phyloP scores from a whole-genome alignment of 2,888 invertebrate species.

The Monoplex corrugatus region DNA sequence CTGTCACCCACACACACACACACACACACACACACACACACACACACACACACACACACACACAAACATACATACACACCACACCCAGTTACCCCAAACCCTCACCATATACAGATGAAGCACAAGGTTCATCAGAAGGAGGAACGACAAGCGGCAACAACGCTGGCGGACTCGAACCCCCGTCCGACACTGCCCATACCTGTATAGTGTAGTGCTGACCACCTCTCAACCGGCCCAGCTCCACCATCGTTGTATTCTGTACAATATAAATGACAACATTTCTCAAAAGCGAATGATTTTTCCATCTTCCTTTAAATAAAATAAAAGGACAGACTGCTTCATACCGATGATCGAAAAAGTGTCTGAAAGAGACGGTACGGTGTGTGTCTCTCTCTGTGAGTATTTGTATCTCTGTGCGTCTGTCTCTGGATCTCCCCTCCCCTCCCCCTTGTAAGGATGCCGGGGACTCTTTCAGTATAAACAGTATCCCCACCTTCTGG shows the following conservation, averaged over 20 bases:
- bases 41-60: constrained; percentile 20
- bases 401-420: too few relatives aligned
- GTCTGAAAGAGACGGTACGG: too few relatives aligned
- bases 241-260: not conserved
- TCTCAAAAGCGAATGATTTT: too few relatives aligned
- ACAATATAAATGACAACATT: too few relatives aligned
- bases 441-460: too few relatives aligned
- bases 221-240: not conserved
- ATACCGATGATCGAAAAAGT: too few relatives aligned
- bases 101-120: not conserved
- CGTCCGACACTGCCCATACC: not conserved
- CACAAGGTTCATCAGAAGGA: not conserved
- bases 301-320: too few relatives aligned
- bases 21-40: constrained; percentile 6
- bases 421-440: too few relatives aligned
- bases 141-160: not conserved
- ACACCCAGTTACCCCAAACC: not conserved
- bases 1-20: not conserved
- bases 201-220: not conserved
- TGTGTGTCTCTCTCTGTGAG: too few relatives aligned
- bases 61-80: not conserved
- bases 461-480: too few relatives aligned
- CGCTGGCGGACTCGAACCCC: not conserved
- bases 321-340: too few relatives aligned
- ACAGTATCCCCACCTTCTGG: too few relatives aligned